Percentiles rank a stretch among this genome's conserved stretches.
Conservation (phyloP, 1,140 invertebrate species). For the Leguminivora glycinivorella region DNA sequence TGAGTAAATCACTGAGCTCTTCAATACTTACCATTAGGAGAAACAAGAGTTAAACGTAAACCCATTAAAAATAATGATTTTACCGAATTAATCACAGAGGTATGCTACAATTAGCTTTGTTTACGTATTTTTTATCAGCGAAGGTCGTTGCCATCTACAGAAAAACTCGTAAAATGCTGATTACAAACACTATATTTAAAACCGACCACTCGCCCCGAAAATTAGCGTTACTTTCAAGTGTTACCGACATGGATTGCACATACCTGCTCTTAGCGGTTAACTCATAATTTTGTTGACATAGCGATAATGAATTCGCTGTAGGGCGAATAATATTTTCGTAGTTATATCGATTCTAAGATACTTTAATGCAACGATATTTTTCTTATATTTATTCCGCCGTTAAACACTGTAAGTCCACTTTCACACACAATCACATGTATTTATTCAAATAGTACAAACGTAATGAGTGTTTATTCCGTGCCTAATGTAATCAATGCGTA, state of each 20-base stretch:
- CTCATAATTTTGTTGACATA: constrained; percentile 67
- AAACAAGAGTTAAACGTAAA: not conserved
- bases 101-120: not conserved
- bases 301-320: constrained; percentile 56
- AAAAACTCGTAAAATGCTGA: not conserved
- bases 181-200: not conserved
- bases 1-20: too few species aligned
- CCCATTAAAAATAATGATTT: not conserved
- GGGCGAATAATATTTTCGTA: constrained; percentile 56
- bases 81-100: not conserved
- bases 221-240: constrained; percentile 4
- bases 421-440: not conserved
- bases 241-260: constrained; percentile 4
- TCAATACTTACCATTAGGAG: not conserved
- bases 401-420: constrained; percentile 7
- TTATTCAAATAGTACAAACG: not conserved
- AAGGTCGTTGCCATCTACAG: not conserved
- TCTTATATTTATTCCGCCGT: constrained; percentile 31
- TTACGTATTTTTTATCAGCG: not conserved
- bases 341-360: constrained; percentile 68
- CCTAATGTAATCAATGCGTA: constrained; percentile 36
- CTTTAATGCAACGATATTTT: constrained; percentile 39
- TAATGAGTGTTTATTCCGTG: not conserved
- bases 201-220: constrained; percentile 4
- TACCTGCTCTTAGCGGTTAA: constrained; percentile 55